Base-by-base conservation (phyloP, 1,140 invertebrate species). In the Drosophila guanche region DNA sequence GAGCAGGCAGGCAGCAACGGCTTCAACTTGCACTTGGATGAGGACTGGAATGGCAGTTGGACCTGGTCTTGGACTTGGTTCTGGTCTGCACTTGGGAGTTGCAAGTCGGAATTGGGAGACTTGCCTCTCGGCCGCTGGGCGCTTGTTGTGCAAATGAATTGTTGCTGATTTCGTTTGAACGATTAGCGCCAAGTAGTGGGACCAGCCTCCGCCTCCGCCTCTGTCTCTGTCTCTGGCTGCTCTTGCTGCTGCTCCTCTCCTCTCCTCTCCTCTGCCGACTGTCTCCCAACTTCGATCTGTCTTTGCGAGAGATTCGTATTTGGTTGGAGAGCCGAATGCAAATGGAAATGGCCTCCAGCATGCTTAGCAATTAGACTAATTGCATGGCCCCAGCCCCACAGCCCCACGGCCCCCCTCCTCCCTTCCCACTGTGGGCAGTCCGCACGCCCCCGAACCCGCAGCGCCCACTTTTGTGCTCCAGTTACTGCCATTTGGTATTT, bases 121-220 rank as follows among this genome's bases (percentile, higher is more conserved):
- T 20, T 29, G 27, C 2, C 27, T 29, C 48, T 50, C n/a, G 46
- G 20, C 47, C 47, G 56, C 55, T 55, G 75, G 66, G 71, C 75
- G 83, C 78, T 90, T 90, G 86, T 90, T 90, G 86, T 90, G 86
- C 86, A 89, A 90, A 90, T 90, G 89, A 90, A 90, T 90, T 90
- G 84, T 86, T 89, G 78, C 85, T 89, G 89, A 90, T 90, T 89
- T 89, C 89, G 73, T 75, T 90, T 88, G 89, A 90, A 90, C 84
- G 89, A 90, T 90, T 90, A 90, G 83, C 75, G 80, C 76, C 62
- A 68, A 37, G 33, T 37, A 63, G 60, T 62, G 73, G 41, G 67
- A 20, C 16, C 16, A 20, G 16, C 16, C 16, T 20, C 16, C 16
- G 16, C 16, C 16, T 20, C 1, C 16, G 16, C 0, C 16, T 20